Evolutionary conservation across 2,797 vertebrate genomes (phyloP), one percentile per base, ranked within the genome.

Genomic region (Momotus momota): DNA sequence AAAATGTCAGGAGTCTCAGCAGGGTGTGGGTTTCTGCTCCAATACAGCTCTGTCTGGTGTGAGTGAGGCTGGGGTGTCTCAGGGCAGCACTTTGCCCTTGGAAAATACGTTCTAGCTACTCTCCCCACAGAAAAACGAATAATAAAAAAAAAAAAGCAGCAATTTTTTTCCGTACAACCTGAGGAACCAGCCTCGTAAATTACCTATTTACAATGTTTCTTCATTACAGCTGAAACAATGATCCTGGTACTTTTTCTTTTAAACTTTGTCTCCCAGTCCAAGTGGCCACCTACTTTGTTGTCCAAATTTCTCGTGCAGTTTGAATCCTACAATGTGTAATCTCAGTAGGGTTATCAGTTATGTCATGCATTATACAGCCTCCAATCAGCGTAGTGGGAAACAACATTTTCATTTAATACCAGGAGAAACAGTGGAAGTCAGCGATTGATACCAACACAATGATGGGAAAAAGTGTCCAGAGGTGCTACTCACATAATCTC

Each of bases 371-470:
- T 98, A 94, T 98, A 97, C 97, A 94, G 96, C 94, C 96, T 98
- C 98, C 98, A 98, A 98, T 97, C 97, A 97, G 97, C 91, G 83
- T 97, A 98, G 98, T 98, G 98, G 98, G 98, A 98, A 98, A 98
- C 96, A 97, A 95, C 85, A 91, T 97, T 98, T 97, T 98, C 98
- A 98, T 98, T 98, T 98, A 98, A 98, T 98, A 97, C 97, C 96
- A 96, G 93, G 98, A 98, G 98, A 98, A 98, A 98, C 98, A 98
- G 97, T 98, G 98, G 98, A 98, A 98, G 98, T 98, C 97, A 97
- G 97, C 96, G 97, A 98, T 98, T 98, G 98, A 98, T 98, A 98
- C 97, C 97, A 98, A 98, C 98, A 98, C 98, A 98, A 98, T 98
- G 98, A 98, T 98, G 98, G 98, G 98, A 98, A 98, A 98, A 98